Evolutionary conservation across 2,113 vertebrate genomes (phyloP), one percentile per base, ranked within the genome.

Genomic region (Gallinago jamesoni): DNA sequence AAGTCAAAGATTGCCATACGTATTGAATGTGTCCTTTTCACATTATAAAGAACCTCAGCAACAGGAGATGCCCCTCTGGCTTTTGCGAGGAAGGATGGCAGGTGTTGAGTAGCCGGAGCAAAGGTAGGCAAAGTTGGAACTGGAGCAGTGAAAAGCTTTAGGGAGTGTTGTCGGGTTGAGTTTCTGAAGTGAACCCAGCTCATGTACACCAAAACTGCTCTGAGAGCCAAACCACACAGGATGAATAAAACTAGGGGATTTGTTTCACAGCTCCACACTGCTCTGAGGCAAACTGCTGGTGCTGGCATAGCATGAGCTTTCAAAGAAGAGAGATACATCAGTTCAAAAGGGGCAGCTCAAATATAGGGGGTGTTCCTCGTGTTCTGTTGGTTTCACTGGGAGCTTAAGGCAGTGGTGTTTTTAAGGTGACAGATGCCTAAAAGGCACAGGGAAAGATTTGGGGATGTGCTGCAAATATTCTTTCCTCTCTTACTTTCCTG

Each of bases 241-340:
- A n/a, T 14, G 10, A 69, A 53, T 47, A 33, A 59, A 88, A 33
- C 1, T 25, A 59, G 43, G 64, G 25, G 16, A 41, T 53, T 80
- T 35, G 6, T 37, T 66, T 55, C 37, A 39, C 24, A 66, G 21
- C 9, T 39, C 18, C 22, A 23, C 2, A 0, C 13, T 53, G 25
- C 43, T 64, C 30, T 63, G 33, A 75, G 50, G 8, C 43, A 64
- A 78, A 41, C 1, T 19, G 25, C 14, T 27, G 13, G 3, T 2
- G 3, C 5, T 47, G 60, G 31, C 33, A 18, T 21, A 31, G 24
- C 10, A 10, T 1, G 3, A 2, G 1, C 9, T 50, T 14, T 57
- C 1, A 2, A 67, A 30, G 41, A 62, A 67, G 33, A 62, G 18
- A 48, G 28, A 45, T 3, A 4, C 23, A 62, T 41, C 39, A 63